Percentiles rank a stretch among this genome's conserved stretches.
Conservation (phyloP, 2,113 vertebrate genomes). For the Eupsittula cactorum region DNA sequence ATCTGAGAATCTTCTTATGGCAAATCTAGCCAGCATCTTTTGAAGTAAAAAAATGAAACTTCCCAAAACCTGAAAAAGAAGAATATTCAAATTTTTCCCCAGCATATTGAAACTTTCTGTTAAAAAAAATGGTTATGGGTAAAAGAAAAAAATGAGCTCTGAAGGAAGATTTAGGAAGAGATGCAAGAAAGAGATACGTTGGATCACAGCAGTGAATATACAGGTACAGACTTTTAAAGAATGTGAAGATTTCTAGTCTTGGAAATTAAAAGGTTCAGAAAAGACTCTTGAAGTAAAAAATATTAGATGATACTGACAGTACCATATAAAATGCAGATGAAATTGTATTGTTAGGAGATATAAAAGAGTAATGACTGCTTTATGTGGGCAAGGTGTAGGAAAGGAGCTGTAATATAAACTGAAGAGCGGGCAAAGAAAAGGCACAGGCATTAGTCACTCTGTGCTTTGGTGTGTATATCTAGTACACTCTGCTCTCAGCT, state of each 20-base stretch:
- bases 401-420: background rate
- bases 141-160: background rate
- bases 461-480: background rate
- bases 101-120: background rate
- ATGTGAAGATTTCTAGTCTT: conserved; percentile 8
- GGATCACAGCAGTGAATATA: background rate
- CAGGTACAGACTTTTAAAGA: background rate
- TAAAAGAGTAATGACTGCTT: conserved; percentile 30
- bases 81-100: background rate
- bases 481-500: background rate
- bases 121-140: background rate
- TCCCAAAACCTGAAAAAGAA: background rate
- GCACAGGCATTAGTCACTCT: background rate
- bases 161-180: background rate
- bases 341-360: conserved; percentile 28
- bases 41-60: background rate
- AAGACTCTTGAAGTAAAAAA: conserved; percentile 47
- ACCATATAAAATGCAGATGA: conserved; percentile 45
- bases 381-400: background rate
- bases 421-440: background rate
- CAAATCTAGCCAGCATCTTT: background rate
- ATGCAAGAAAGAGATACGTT: background rate
- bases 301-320: conserved; percentile 12
- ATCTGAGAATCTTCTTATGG: background rate
- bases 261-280: conserved; percentile 34